These are phyloP conservation scores for Natrix natrix DNA, from an alignment of 2,797 vertebrate species.

Conservation along the genomic window DNA sequence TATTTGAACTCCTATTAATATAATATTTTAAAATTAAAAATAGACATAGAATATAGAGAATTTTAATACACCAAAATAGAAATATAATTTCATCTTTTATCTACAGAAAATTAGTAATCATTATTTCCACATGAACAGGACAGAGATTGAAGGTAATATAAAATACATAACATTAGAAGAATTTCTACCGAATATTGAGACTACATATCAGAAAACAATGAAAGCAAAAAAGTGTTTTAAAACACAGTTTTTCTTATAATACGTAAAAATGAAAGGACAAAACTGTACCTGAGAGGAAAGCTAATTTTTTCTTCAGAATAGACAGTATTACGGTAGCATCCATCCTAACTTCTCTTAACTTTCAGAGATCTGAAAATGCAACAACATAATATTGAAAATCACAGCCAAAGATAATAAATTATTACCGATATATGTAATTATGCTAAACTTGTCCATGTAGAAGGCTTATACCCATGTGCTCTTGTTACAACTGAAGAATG, in stretches of 20 bases:
- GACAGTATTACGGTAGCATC: slow-evolving; percentile 90
- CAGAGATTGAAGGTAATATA: slow-evolving; percentile 13
- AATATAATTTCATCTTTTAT: slow-evolving; percentile 16
- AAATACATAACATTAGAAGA: background rate
- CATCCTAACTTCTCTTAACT: slow-evolving; percentile 72
- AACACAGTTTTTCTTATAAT: background rate
- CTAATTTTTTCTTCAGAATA: slow-evolving; percentile 94
- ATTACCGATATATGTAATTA: background rate
- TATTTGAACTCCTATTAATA: slow-evolving; percentile 3
- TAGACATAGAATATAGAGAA: slow-evolving; percentile 15
- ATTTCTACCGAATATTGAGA: slow-evolving; percentile 21
- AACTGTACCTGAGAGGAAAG: slow-evolving; percentile 91
- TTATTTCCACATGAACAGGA: background rate
- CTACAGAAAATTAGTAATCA: slow-evolving; percentile 12
- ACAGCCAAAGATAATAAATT: slow-evolving; percentile 39
- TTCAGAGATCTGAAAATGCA: slow-evolving; percentile 70
- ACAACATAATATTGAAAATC: slow-evolving; percentile 37
- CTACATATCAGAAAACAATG: slow-evolving; percentile 24
- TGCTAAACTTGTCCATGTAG: background rate
- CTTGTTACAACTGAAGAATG: background rate
- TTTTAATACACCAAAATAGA: slow-evolving; percentile 37
- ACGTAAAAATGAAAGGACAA: slow-evolving; percentile 7
- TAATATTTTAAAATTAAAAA: slow-evolving; percentile 1
- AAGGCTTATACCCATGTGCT: background rate
- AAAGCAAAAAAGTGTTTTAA: background rate